Percentiles rank a stretch among this genome's conserved stretches.
Evolutionary conservation across 2,113 vertebrate species (phyloP).

Genomic region (Trogon melanurus): DNA sequence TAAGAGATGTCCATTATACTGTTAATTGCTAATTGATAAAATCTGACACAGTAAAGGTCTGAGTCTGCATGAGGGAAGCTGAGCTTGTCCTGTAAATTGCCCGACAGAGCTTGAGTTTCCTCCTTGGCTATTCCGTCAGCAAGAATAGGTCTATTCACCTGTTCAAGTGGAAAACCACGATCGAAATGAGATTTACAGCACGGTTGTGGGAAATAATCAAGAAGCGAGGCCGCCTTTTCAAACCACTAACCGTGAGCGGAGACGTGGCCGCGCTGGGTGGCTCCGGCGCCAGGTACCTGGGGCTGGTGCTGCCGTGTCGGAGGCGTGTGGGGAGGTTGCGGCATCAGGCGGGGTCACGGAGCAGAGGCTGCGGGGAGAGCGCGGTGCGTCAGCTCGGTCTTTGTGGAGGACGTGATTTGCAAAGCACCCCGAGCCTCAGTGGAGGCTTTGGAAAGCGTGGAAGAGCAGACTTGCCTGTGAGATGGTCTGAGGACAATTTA

Average conservation of each 20-base stretch:
- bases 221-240: not conserved
- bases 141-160: slow-evolving; percentile 18
- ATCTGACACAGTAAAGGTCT: not conserved
- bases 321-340: not conserved
- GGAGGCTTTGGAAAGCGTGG: not conserved
- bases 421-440: accelerated
- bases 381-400: accelerated
- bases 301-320: not conserved
- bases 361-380: no score
- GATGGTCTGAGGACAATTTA: not conserved
- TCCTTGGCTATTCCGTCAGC: not conserved
- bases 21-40: slow-evolving; percentile 47
- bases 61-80: not conserved
- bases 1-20: not conserved
- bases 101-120: not conserved
- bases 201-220: not conserved
- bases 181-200: slow-evolving; percentile 23
- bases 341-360: not conserved
- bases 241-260: not conserved
- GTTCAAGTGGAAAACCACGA: not conserved
- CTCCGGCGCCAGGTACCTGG: not conserved
- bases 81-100: slow-evolving; percentile 21
- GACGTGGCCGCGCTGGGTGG: not conserved
- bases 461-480: not conserved
- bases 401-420: not conserved